Base-by-base conservation (phyloP, 2,113 vertebrate species). In the Pycnonotus jocosus region DNA sequence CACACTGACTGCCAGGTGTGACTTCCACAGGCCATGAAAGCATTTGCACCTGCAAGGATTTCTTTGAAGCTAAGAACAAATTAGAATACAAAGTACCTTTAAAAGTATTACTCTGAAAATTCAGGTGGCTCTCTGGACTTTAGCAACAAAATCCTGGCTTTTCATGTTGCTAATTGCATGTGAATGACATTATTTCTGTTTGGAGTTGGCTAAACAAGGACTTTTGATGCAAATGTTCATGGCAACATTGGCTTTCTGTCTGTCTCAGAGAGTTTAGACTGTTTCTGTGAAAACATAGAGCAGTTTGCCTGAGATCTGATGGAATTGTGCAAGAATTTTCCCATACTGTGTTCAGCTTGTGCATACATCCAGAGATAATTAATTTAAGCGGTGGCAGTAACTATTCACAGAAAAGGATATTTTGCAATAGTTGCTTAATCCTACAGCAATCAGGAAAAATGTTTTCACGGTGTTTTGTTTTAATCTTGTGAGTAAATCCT, bases 351-450 rank as follows among this genome's bases (percentile, higher is more conserved):
- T 88, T 90, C 80, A 64, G 80, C 47, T 73, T 86, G 47, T 83
- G 51, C 71, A 40, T 57, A 50, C 71, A 73, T 50, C 70, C 71
- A 77, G 82, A 79, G 74, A 40, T 76, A 91, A 94, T 80, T 54
- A 38, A 56, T 76, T 66, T 61, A 70, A 90, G 58, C 62, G 86
- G 50, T 20, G 86, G 84, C 62, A 95, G 53, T 48, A 91, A 53
- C 45, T 74, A 51, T 48, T 84, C 70, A 89, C 48, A 72, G 76
- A 64, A 86, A 86, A 76, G 19, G 38, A 18, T 71, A 62, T 92
- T 94, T 93, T 86, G 54, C 83, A 91, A 65, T 76, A 58, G 25
- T 82, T 92, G 71, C 83, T 86, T 91, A 93, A 86, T 81, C 76
- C 37, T 65, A 69, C 40, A 85, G 69, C 61, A 77, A 69, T 65